phyloP scores from a whole-genome alignment of 1,140 invertebrate species.

The Phthorimaea operculella region DNA sequence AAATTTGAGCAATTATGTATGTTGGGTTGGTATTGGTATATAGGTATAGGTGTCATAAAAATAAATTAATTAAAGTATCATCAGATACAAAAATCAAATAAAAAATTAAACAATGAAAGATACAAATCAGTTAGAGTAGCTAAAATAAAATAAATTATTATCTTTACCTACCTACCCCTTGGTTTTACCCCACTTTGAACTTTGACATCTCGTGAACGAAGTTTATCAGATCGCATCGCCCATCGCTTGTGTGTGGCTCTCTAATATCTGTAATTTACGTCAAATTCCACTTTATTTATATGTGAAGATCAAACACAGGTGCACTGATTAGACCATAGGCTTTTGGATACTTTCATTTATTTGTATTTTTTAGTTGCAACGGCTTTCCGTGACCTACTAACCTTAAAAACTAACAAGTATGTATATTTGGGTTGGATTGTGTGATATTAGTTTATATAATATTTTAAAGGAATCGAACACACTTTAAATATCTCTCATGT shows the following conservation, averaged over 20 bases:
- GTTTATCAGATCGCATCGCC: conserved; percentile 25
- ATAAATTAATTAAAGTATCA: background rate
- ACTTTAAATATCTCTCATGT: too few relatives aligned
- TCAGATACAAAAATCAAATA: background rate
- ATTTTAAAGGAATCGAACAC: too few relatives aligned
- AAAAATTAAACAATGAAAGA: background rate
- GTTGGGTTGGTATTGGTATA: too few relatives aligned
- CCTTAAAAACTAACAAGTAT: too few relatives aligned
- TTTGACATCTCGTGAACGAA: conserved; percentile 33
- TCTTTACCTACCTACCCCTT: background rate
- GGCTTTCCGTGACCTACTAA: background rate
- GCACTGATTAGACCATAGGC: conserved; percentile 7
- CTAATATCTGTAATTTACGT: conserved; percentile 22
- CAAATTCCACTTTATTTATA: conserved; percentile 30
- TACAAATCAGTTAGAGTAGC: background rate
- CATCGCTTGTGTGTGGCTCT: conserved; percentile 7
- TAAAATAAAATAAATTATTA: background rate
- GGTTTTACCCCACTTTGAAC: conserved; percentile 32
- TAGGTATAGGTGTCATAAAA: too few relatives aligned
- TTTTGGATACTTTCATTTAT: conserved; percentile 10
- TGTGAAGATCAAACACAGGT: conserved; percentile 40
- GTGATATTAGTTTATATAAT: too few relatives aligned
- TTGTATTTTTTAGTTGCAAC: background rate
- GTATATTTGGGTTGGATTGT: too few relatives aligned
- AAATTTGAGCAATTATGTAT: too few relatives aligned